These are phyloP conservation scores for Arctia plantaginis DNA, from an alignment of 2,888 invertebrate genomes.

Conservation along the genomic window DNA sequence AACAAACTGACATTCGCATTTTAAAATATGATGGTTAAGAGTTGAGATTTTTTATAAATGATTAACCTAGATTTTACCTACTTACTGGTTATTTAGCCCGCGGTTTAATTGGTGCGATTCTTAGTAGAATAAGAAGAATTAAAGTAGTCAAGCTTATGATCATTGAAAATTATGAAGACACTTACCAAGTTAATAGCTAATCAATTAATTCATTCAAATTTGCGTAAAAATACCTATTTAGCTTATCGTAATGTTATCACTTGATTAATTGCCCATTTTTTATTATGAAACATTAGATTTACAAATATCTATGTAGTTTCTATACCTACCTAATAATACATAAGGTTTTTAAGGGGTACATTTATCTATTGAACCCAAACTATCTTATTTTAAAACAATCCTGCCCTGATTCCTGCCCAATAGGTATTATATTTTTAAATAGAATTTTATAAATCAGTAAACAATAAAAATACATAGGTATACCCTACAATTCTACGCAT, in stretches of 20 bases:
- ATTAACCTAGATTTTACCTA: too few relatives aligned
- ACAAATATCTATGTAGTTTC: not conserved
- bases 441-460: not conserved
- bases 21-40: not conserved
- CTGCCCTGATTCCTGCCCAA: not conserved
- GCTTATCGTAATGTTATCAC: not conserved
- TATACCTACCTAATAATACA: not conserved
- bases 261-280: not conserved
- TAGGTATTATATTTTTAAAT: not conserved
- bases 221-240: not conserved
- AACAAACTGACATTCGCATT: not conserved
- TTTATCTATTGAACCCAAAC: not conserved
- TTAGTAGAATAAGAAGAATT: too few relatives aligned
- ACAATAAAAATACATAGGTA: not conserved
- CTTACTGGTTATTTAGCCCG: too few relatives aligned
- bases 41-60: too few relatives aligned
- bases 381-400: not conserved
- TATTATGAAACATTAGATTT: not conserved
- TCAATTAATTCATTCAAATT: not conserved
- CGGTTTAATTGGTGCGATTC: too few relatives aligned
- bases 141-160: not conserved
- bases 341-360: not conserved
- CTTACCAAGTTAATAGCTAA: not conserved
- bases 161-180: not conserved
- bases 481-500: conserved; percentile 14